Conservation (phyloP, 2,888 invertebrate species). For the Brachynemurus nebulosus region DNA sequence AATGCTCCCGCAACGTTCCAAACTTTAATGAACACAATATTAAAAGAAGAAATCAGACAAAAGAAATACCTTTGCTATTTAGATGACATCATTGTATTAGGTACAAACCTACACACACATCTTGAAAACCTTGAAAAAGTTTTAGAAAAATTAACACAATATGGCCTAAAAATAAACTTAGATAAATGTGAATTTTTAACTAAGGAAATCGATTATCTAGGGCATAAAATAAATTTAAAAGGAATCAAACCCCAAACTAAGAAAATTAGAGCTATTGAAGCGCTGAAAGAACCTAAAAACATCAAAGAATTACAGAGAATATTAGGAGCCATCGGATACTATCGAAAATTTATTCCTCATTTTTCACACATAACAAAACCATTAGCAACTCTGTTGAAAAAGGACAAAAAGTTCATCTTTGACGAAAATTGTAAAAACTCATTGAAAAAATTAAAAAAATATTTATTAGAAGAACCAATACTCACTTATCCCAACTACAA, state of each 20-base stretch:
- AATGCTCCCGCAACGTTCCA: conserved; percentile 23
- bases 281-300: conserved; percentile 3
- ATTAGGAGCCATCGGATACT: neutral
- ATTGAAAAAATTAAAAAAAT: neutral
- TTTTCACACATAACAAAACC: neutral
- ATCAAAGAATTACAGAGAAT: neutral
- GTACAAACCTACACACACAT: conserved; percentile 11
- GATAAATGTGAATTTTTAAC: conserved; percentile 18
- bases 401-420: neutral
- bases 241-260: conserved; percentile 17
- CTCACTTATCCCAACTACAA: neutral
- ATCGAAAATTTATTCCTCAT: neutral
- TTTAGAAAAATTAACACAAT: conserved; percentile 15
- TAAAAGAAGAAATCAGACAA: conserved; percentile 17
- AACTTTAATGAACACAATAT: conserved; percentile 21
- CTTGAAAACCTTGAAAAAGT: conserved; percentile 16
- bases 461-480: neutral
- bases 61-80: conserved; percentile 5
- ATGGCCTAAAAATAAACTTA: conserved; percentile 15
- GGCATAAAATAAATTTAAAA: conserved; percentile 15
- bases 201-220: conserved; percentile 12
- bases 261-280: conserved; percentile 16
- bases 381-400: neutral
- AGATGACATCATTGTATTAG: conserved; percentile 11
- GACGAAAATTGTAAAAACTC: neutral